Evolutionary conservation across 2,797 vertebrate species (phyloP).

Genomic region (Echiichthys vipera): DNA sequence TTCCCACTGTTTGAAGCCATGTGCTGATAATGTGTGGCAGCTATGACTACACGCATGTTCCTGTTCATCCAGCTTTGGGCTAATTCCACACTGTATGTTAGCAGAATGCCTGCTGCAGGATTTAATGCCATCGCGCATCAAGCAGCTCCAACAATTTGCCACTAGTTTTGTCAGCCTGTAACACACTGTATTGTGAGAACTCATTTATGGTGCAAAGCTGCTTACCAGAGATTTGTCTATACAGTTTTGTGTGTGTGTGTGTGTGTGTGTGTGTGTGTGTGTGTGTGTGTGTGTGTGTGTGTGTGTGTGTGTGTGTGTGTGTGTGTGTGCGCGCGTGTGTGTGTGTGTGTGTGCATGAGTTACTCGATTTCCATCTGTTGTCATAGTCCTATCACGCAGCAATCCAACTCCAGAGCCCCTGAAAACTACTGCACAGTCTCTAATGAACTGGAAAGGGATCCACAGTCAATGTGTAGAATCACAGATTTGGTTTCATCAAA

Average conservation of each 20-base stretch:
- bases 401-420: slow-evolving; percentile 20
- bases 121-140: slow-evolving; percentile 37
- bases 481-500: slow-evolving; percentile 14
- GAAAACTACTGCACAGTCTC: slow-evolving; percentile 9
- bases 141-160: slow-evolving; percentile 26
- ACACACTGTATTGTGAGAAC: slow-evolving; percentile 63
- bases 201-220: slow-evolving; percentile 76
- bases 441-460: slow-evolving; percentile 10
- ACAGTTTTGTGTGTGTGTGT: slow-evolving; percentile 42
- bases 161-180: slow-evolving; percentile 49
- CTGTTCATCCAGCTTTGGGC: slow-evolving; percentile 52
- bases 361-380: slow-evolving; percentile 62
- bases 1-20: slow-evolving; percentile 40
- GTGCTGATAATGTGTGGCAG: slow-evolving; percentile 56
- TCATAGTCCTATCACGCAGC: slow-evolving; percentile 35
- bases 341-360: slow-evolving; percentile 17
- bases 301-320: slow-evolving; percentile 28
- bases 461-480: background rate
- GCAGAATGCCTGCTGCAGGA: slow-evolving; percentile 17
- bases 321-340: slow-evolving; percentile 24
- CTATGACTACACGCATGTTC: slow-evolving; percentile 34
- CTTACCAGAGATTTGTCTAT: slow-evolving; percentile 77
- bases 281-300: slow-evolving; percentile 12
- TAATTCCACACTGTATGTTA: slow-evolving; percentile 37
- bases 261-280: slow-evolving; percentile 23